Conservation (phyloP, 2,797 vertebrate species). For the Dromococcyx pavoninus region DNA sequence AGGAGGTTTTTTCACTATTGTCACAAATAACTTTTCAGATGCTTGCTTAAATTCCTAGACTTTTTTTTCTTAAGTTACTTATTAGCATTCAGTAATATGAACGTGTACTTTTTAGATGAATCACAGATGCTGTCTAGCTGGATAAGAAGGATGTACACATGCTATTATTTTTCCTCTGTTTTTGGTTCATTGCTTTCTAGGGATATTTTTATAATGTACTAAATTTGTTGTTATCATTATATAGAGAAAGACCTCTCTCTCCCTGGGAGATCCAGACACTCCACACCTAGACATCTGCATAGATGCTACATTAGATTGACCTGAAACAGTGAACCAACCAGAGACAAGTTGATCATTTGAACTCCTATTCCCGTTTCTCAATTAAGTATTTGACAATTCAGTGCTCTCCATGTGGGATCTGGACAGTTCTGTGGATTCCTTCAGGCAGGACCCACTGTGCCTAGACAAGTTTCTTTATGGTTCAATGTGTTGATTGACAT, state of each 20-base stretch:
- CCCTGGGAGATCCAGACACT: neutral
- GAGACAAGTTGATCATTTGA: neutral
- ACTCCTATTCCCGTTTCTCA: neutral
- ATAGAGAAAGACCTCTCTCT: neutral
- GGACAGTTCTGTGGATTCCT: neutral
- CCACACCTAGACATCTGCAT: neutral
- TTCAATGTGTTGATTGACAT: neutral
- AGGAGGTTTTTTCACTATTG: neutral
- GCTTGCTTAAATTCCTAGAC: neutral
- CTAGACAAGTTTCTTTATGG: neutral
- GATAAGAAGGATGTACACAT: neutral
- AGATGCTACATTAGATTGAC: neutral
- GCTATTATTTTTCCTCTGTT: neutral
- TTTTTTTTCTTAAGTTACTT: neutral
- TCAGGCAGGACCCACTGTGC: neutral
- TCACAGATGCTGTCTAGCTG: neutral
- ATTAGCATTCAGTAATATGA: neutral
- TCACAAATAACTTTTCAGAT: neutral
- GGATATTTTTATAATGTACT: neutral
- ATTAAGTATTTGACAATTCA: neutral
- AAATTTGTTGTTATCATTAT: neutral
- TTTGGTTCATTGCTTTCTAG: neutral
- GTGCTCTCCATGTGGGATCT: neutral
- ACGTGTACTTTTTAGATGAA: neutral
- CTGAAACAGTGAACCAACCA: neutral